Evolutionary conservation across 2,797 vertebrate genomes (phyloP).

Genomic region (Microctenopoma stevenorrisi): DNA sequence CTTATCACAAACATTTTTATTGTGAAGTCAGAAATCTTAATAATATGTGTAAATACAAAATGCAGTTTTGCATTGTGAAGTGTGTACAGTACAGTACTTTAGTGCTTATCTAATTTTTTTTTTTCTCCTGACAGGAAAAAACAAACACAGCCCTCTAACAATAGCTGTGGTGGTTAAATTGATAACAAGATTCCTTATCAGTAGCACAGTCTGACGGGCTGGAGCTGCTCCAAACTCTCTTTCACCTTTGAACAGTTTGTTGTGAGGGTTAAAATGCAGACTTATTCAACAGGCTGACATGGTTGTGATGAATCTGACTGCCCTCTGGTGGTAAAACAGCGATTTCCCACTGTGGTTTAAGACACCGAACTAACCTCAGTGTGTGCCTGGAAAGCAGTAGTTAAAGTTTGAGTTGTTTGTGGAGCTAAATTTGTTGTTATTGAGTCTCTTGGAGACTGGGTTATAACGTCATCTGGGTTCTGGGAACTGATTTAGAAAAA

Average conservation of each 20-base stretch:
- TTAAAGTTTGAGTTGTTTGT: no score
- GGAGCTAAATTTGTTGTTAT: no score
- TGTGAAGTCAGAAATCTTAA: no score
- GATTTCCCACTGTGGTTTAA: neutral
- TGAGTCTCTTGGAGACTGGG: no score
- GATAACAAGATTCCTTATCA: slow-evolving; percentile 14
- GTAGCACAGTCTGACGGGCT: slow-evolving; percentile 31
- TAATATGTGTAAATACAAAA: no score
- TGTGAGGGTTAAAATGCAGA: neutral
- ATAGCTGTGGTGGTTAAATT: slow-evolving; percentile 32
- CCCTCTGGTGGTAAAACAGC: slow-evolving; percentile 58
- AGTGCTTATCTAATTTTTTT: slow-evolving; percentile 7
- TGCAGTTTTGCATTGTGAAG: slow-evolving; percentile 1
- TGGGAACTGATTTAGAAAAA: no score
- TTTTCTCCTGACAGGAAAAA: slow-evolving; percentile 41
- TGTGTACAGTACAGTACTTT: slow-evolving; percentile 17
- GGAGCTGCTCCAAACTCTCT: slow-evolving; percentile 39
- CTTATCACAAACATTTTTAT: no score
- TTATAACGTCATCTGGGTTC: no score
- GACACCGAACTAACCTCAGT: neutral
- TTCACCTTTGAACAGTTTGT: neutral
- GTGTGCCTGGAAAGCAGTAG: neutral
- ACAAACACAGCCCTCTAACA: slow-evolving; percentile 40
- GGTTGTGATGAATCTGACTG: neutral
- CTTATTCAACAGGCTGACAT: neutral